Conservation (phyloP, 2,113 vertebrate genomes). For the Nansenia antarctica region DNA sequence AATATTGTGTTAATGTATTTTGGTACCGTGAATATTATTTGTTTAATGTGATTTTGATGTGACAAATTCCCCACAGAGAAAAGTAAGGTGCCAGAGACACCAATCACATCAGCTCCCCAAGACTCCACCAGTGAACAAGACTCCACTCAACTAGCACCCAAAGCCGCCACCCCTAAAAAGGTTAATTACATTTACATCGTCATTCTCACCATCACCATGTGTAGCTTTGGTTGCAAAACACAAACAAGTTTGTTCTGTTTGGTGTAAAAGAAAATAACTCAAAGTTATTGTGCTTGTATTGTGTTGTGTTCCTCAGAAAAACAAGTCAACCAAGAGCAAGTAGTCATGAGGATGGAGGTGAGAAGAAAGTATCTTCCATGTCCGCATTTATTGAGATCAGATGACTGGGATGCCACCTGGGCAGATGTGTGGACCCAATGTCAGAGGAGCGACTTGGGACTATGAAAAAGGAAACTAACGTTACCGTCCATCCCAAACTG, state of each 20-base stretch:
- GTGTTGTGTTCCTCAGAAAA: slow-evolving; percentile 52
- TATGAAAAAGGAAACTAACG: too few relatives aligned
- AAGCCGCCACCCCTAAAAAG: slow-evolving; percentile 40
- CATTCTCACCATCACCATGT: neutral
- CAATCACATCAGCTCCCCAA: neutral
- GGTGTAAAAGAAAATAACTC: neutral
- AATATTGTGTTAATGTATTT: fast-evolving
- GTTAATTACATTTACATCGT: slow-evolving; percentile 10
- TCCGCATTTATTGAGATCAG: too few relatives aligned
- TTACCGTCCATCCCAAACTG: too few relatives aligned
- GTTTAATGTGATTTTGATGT: neutral
- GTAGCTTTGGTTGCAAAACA: neutral
- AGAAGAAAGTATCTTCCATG: neutral
- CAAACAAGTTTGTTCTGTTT: neutral
- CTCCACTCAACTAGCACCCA: neutral
- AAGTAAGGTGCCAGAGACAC: slow-evolving; percentile 27
- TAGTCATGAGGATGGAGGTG: neutral
- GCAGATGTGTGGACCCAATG: neutral
- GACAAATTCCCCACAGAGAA: slow-evolving; percentile 47
- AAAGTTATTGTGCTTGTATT: neutral
- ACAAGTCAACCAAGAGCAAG: slow-evolving; percentile 48
- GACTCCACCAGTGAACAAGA: neutral
- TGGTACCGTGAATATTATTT: neutral
- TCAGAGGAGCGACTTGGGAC: neutral
- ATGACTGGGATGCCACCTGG: too few relatives aligned